Base-by-base conservation (phyloP, 2,888 invertebrate genomes). In the Taenaris catops region DNA sequence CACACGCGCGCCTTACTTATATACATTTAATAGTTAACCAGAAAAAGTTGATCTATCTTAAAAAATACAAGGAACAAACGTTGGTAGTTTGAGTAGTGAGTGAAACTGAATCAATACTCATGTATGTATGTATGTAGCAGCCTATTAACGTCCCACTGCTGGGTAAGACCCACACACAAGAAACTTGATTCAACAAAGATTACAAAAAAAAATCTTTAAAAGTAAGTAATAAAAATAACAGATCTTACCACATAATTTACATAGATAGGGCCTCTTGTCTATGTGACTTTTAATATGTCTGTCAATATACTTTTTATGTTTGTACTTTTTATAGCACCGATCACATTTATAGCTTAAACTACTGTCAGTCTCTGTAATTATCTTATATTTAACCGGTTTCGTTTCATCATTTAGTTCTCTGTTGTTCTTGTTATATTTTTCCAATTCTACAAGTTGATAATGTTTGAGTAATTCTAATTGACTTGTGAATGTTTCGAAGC, bases 161-260 rank as follows among this genome's bases (percentile, higher is more conserved):
- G n/a, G n/a, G n/a, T n/a, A n/a, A n/a, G n/a, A n/a, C n/a, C n/a
- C n/a, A n/a, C n/a, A n/a, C n/a, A n/a, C n/a, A n/a, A n/a, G n/a
- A n/a, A n/a, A n/a, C n/a, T n/a, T n/a, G 2, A 14, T 14, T 14
- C 14, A 14, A 3, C 14, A 14, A 14, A 3, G 14, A 14, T 10
- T 7, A 8, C 1, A 7, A 7, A n/a, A 0, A 6, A 25, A 12
- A 25, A 1, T 4, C 3, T 3, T 10, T 11, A 24, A n/a, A 10
- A 7, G 6, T n/a, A 11, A 8, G n/a, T 3, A 4, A 14, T 3
- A 3, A 12, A 25, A 7, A 18, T 19, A 11, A 27, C 7, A 20
- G 0, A 1, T 2, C 68, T 63, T 49, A 83, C 83, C 79, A 53
- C 83, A 84, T n/a, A 79, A 43, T 48, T 75, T 83, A 48, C 84